Conservation (phyloP, 1,140 invertebrate genomes). For the Drosophila baimaii region DNA sequence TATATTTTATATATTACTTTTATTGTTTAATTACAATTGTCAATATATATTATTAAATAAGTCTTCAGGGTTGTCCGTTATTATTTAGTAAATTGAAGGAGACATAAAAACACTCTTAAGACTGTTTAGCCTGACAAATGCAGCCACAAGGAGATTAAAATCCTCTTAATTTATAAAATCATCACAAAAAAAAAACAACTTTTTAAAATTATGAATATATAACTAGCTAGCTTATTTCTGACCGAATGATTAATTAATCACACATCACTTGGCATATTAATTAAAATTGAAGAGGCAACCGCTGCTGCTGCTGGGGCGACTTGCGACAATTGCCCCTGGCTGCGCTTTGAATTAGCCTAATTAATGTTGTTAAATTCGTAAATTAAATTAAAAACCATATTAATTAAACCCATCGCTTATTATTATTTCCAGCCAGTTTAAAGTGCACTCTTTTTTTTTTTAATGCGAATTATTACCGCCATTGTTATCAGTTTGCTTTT, state of each 20-base stretch:
- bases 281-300: constrained; percentile 26
- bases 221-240: constrained; percentile 5
- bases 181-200: not conserved
- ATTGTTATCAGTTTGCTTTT: constrained; percentile 54
- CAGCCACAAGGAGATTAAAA: too few relatives aligned
- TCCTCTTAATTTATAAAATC: not conserved
- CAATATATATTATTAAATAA: constrained; percentile 11
- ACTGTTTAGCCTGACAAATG: too few relatives aligned
- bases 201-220: not conserved
- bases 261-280: constrained; percentile 28
- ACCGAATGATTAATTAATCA: constrained; percentile 34
- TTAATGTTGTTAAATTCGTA: constrained; percentile 44
- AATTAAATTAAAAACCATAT: constrained; percentile 55
- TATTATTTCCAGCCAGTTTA: constrained; percentile 48
- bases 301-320: too few relatives aligned
- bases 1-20: too few relatives aligned
- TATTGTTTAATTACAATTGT: not conserved
- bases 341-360: constrained; percentile 47
- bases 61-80: not conserved
- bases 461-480: constrained; percentile 54
- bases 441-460: constrained; percentile 44
- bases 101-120: not conserved
- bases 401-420: constrained; percentile 49
- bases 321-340: constrained; percentile 5
- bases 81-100: not conserved